Evolutionary conservation across 2,113 vertebrate species (phyloP).

Genomic region (Orcinus orca): DNA sequence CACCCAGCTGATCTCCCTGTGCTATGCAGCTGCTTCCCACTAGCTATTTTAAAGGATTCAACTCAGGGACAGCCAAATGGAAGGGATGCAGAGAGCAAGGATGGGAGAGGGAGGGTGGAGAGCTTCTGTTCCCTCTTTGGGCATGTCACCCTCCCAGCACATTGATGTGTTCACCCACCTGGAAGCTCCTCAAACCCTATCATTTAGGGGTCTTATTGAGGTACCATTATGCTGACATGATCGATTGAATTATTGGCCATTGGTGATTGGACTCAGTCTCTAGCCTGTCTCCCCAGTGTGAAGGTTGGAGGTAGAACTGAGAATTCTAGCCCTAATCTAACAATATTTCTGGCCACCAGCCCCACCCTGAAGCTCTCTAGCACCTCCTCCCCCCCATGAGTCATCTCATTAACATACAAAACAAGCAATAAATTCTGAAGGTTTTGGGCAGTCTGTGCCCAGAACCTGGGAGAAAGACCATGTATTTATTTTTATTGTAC

Average conservation of each 20-base stretch:
- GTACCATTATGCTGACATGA: not conserved
- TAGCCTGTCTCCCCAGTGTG: not conserved
- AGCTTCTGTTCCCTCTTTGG: not conserved
- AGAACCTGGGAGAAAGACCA: not conserved
- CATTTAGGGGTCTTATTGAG: not conserved
- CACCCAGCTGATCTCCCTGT: no score
- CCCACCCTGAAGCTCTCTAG: not conserved
- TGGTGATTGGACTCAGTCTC: not conserved
- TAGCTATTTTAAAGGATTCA: not conserved
- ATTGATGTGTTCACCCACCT: not conserved
- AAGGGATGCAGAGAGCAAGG: not conserved
- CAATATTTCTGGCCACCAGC: not conserved
- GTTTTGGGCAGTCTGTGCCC: not conserved
- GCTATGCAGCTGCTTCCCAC: no score
- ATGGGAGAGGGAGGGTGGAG: fast-evolving
- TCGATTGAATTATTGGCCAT: not conserved
- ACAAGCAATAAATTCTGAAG: not conserved
- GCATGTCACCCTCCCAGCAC: not conserved
- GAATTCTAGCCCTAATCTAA: not conserved
- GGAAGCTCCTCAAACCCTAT: not conserved
- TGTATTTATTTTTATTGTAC: not conserved
- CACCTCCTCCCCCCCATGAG: fast-evolving
- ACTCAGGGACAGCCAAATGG: not conserved
- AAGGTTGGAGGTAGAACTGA: not conserved
- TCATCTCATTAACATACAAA: not conserved